Evolutionary conservation across 2,797 vertebrate genomes (phyloP).

Genomic region (Erethizon dorsatum): DNA sequence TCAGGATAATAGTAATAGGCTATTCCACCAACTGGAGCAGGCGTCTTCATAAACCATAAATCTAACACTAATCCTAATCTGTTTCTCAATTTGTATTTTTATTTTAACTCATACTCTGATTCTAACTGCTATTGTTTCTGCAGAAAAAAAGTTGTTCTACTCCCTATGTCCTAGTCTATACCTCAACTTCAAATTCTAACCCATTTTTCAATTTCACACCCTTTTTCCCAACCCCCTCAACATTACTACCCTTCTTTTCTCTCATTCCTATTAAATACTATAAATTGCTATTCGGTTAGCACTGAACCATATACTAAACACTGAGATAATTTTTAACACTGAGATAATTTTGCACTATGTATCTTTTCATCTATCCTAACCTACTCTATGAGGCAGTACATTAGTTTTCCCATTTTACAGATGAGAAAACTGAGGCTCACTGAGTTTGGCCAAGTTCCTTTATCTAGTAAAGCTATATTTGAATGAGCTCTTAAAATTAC

Average conservation of each 20-base stretch:
- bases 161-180: not conserved
- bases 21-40: not conserved
- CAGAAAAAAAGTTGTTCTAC: not conserved
- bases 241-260: not conserved
- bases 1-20: not conserved
- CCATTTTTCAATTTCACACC: not conserved
- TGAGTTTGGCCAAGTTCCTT: not conserved
- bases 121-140: not conserved
- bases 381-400: not conserved
- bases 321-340: not conserved
- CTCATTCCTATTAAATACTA: not conserved
- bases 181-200: not conserved
- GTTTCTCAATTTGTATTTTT: not conserved
- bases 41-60: not conserved
- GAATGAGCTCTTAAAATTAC: not conserved
- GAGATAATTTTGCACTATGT: not conserved
- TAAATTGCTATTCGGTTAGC: not conserved
- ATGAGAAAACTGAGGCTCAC: not conserved
- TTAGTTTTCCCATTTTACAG: not conserved
- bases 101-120: not conserved
- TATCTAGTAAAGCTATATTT: slow-evolving; percentile 5
- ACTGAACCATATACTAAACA: not conserved
- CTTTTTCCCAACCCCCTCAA: not conserved
- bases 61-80: not conserved
- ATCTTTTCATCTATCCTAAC: not conserved